Conservation (phyloP, 2,113 vertebrate genomes). For the Chamaea fasciata region DNA sequence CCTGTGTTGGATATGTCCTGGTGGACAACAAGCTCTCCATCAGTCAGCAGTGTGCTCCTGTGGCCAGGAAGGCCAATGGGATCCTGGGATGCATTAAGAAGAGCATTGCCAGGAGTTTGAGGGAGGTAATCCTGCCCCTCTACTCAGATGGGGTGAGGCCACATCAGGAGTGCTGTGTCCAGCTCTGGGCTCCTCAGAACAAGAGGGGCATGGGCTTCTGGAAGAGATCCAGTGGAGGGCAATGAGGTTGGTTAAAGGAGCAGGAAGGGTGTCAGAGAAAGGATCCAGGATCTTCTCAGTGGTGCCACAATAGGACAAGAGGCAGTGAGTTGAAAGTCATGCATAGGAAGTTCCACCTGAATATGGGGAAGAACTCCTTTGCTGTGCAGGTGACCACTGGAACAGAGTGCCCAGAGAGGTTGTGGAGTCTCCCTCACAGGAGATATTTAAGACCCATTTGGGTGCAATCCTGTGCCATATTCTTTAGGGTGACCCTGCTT, state of each 20-base stretch:
- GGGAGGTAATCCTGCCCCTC: not conserved
- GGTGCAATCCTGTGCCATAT: not conserved
- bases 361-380: not conserved
- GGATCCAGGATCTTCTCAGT: not conserved
- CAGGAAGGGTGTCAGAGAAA: not conserved
- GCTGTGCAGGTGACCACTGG: not conserved
- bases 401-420: not conserved
- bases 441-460: not conserved
- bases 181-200: not conserved
- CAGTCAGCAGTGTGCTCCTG: not conserved
- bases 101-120: fast-evolving
- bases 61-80: not conserved
- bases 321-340: not conserved
- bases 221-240: not conserved
- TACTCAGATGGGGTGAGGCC: not conserved
- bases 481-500: not conserved
- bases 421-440: not conserved
- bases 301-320: not conserved
- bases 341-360: not conserved
- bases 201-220: not conserved
- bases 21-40: not conserved
- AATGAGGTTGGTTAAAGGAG: not conserved
- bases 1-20: not conserved
- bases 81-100: not conserved
- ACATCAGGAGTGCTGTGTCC: not conserved